These are phyloP conservation scores for Paracyclopina nana DNA, from an alignment of 1,140 invertebrate genomes.

Conservation along the genomic window DNA sequence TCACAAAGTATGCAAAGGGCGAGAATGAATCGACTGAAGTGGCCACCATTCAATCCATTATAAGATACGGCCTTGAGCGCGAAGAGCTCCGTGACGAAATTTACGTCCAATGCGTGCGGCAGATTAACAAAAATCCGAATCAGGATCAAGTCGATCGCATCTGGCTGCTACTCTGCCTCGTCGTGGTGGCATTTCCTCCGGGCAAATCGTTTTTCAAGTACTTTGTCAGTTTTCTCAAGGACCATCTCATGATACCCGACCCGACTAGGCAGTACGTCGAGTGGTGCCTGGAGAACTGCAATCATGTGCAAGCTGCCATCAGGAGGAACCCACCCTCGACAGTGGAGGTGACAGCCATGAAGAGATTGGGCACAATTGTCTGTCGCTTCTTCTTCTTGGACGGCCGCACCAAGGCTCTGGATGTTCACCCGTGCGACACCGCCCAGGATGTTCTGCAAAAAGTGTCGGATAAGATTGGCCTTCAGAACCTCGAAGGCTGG, in stretches of 20 bases:
- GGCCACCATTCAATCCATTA: constrained; percentile 57
- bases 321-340: constrained; percentile 58
- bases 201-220: constrained; percentile 65
- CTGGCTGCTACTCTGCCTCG: constrained; percentile 71
- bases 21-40: constrained; percentile 60
- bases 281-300: constrained; percentile 81
- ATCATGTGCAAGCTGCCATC: constrained; percentile 57
- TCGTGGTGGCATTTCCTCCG: constrained; percentile 75
- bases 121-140: constrained; percentile 62
- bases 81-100: constrained; percentile 76
- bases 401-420: constrained; percentile 80
- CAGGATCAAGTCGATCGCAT: constrained; percentile 52
- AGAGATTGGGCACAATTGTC: constrained; percentile 69
- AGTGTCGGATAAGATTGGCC: constrained; percentile 66
- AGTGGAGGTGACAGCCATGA: constrained; percentile 81
- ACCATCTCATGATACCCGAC: constrained; percentile 44
- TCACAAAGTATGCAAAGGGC: constrained; percentile 63
- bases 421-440: constrained; percentile 81
- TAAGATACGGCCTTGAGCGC: constrained; percentile 60
- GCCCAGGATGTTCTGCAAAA: constrained; percentile 68
- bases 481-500: constrained; percentile 70
- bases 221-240: constrained; percentile 53
- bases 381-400: constrained; percentile 89
- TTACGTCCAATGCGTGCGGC: constrained; percentile 63
- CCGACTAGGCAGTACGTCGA: constrained; percentile 65